These are phyloP conservation scores for Albula goreensis DNA, from an alignment of 2,113 vertebrate genomes.

Conservation along the genomic window DNA sequence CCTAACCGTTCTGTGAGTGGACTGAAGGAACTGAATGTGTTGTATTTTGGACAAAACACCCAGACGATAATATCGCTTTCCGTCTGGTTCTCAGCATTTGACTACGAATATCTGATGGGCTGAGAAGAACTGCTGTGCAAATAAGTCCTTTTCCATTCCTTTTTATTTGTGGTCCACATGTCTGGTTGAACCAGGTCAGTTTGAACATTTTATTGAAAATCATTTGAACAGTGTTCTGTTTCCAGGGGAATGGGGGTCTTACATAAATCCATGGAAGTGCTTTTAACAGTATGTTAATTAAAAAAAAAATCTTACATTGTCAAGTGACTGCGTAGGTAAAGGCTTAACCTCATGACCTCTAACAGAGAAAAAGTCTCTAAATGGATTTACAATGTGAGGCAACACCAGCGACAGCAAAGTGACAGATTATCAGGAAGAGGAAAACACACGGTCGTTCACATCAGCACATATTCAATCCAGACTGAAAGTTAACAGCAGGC, in stretches of 20 bases:
- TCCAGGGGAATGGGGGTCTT: background rate
- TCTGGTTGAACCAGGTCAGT: background rate
- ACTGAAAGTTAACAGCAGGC: background rate
- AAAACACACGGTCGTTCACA: background rate
- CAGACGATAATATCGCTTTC: constrained; percentile 8
- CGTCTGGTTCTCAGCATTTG: constrained; percentile 4
- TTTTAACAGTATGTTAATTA: background rate
- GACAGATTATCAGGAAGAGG: background rate
- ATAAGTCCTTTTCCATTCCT: background rate
- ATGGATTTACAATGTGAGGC: background rate
- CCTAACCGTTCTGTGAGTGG: background rate
- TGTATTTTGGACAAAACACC: background rate
- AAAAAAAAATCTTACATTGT: background rate
- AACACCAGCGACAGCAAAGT: background rate
- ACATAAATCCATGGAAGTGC: background rate
- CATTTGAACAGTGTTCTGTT: constrained; percentile 1
- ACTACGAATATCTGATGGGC: background rate
- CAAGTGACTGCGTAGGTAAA: background rate
- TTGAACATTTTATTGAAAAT: background rate
- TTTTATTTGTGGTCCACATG: background rate
- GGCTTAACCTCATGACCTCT: background rate
- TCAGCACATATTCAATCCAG: background rate
- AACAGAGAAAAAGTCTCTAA: background rate
- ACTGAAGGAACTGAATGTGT: constrained; percentile 3
- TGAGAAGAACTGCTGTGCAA: background rate